A percentile compares a stretch with the other conserved stretches of the same genome.
These are phyloP conservation scores for Protophormia terraenovae DNA, from an alignment of 2,888 invertebrate genomes.

Conservation along the genomic window DNA sequence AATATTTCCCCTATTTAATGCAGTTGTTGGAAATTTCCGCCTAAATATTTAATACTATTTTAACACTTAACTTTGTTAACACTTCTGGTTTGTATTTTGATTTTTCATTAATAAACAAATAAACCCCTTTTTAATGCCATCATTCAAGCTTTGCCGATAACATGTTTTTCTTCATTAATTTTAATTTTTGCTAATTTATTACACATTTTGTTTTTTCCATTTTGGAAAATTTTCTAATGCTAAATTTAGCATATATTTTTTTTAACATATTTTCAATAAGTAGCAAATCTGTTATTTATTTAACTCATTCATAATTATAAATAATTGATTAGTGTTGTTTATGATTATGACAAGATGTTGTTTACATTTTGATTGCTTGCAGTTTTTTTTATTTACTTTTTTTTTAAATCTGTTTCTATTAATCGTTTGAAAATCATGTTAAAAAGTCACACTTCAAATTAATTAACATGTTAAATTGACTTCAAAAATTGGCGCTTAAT, in stretches of 20 bases:
- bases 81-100: too few species aligned
- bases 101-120: too few species aligned
- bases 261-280: not conserved
- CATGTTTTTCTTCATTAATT: not conserved
- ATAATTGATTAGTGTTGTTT: not conserved
- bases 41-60: too few species aligned
- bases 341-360: not conserved
- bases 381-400: not conserved
- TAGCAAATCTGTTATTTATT: not conserved
- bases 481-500: not conserved
- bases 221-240: not conserved
- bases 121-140: too few species aligned
- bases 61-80: too few species aligned
- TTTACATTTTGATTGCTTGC: not conserved
- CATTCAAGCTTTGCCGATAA: not conserved
- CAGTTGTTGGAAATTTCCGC: too few species aligned
- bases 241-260: not conserved
- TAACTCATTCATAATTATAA: not conserved
- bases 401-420: not conserved
- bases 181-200: not conserved
- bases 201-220: not conserved
- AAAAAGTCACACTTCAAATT: slow-evolving; percentile 8
- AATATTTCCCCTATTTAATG: too few species aligned
- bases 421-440: not conserved
- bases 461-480: slow-evolving; percentile 7